These are phyloP conservation scores for Trachelus stipa DNA, from an alignment of 2,888 invertebrate genomes.

Conservation along the genomic window DNA sequence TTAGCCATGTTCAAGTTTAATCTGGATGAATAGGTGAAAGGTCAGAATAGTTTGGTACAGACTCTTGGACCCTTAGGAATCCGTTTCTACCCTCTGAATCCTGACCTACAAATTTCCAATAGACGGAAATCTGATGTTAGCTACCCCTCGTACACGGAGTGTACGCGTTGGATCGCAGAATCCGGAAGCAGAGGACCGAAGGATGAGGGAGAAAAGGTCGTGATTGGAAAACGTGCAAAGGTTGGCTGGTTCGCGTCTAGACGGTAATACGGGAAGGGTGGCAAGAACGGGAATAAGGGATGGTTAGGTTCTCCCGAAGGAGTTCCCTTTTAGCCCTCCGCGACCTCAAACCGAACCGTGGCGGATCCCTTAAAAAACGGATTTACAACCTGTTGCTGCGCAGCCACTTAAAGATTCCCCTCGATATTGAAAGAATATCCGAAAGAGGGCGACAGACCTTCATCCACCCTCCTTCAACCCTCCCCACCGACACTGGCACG, in stretches of 20 bases:
- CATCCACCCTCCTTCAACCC: slow-evolving; percentile 25
- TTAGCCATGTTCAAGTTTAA: background rate
- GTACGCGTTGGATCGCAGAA: slow-evolving; percentile 1
- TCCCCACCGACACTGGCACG: slow-evolving; percentile 21
- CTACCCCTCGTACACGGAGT: slow-evolving; percentile 14
- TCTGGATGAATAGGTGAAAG: background rate
- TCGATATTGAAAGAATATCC: slow-evolving; percentile 67
- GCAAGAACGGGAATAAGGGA: slow-evolving; percentile 31
- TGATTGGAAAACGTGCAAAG: slow-evolving; percentile 63
- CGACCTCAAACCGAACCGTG: slow-evolving; percentile 61
- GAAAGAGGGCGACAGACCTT: slow-evolving; percentile 47
- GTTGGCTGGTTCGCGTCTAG: slow-evolving; percentile 53
- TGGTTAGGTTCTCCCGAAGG: slow-evolving; percentile 54
- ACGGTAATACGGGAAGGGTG: slow-evolving; percentile 38
- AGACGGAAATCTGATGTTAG: slow-evolving; percentile 38
- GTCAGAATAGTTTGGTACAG: background rate
- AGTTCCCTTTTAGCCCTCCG: slow-evolving; percentile 57
- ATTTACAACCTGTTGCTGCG: slow-evolving; percentile 67
- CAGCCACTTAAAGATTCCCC: slow-evolving; percentile 67
- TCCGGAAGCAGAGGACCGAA: slow-evolving; percentile 13
- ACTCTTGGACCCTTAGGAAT: background rate
- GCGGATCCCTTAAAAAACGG: slow-evolving; percentile 62
- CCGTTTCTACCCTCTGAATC: background rate
- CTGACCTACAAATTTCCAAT: slow-evolving; percentile 34
- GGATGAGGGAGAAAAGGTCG: slow-evolving; percentile 44